Evolutionary conservation across 2,113 vertebrate species (phyloP).

Genomic region (Mastomys coucha): DNA sequence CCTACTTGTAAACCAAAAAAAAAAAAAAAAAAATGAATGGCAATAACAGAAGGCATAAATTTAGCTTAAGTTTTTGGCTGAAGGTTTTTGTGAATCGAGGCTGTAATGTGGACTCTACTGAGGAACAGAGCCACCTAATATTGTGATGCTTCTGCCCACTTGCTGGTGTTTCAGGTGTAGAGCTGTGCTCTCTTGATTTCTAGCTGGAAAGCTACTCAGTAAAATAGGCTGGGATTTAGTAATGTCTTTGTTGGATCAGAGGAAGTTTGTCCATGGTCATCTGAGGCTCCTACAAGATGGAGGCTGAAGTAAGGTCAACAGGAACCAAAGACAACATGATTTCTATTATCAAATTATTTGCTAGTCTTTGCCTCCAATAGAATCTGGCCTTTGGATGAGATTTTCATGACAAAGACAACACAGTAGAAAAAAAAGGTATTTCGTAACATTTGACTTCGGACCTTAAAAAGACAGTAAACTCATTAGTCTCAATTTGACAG

Average conservation of each 20-base stretch:
- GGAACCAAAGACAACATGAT: not conserved
- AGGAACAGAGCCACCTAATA: not conserved
- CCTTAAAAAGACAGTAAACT: not conserved
- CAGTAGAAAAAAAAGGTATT: not conserved
- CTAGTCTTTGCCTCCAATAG: not conserved
- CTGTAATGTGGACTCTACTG: not conserved
- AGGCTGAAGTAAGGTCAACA: not conserved
- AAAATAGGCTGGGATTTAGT: slow-evolving; percentile 7
- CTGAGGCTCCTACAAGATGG: not conserved
- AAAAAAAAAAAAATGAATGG: not conserved
- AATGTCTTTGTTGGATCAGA: not conserved
- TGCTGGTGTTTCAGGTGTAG: slow-evolving; percentile 40
- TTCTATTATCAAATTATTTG: not conserved
- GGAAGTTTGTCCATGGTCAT: slow-evolving; percentile 3
- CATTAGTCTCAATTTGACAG: not conserved
- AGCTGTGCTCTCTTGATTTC: slow-evolving; percentile 17
- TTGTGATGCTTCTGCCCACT: not conserved
- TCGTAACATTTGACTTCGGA: not conserved
- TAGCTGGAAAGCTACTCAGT: not conserved
- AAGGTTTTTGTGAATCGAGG: slow-evolving; percentile 2
- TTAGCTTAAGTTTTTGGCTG: slow-evolving; percentile 20
- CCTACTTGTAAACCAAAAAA: slow-evolving; percentile 48
- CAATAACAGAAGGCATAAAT: not conserved
- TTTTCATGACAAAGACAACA: not conserved
- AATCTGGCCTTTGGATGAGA: not conserved